Conservation (phyloP, 2,888 invertebrate genomes). For the Sinotaia quadrata region DNA sequence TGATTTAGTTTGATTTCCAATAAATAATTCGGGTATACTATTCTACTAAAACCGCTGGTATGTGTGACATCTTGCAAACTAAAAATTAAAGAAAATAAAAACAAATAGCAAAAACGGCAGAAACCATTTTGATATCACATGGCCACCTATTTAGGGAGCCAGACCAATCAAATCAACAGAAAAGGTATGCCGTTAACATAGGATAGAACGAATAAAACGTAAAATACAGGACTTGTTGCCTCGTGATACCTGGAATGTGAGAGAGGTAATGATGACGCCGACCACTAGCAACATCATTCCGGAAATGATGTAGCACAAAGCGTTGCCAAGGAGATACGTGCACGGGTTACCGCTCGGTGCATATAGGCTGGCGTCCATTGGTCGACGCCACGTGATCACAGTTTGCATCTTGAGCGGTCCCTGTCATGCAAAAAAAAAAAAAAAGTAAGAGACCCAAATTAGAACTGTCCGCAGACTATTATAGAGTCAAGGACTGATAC, state of each 20-base stretch:
- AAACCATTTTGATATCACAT: too few relatives aligned
- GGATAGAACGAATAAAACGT: too few relatives aligned
- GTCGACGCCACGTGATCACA: conserved; percentile 51
- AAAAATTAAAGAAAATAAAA: too few relatives aligned
- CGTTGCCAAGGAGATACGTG: conserved; percentile 54
- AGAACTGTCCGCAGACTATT: background rate
- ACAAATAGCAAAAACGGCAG: too few relatives aligned
- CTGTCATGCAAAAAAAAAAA: conserved; percentile 11
- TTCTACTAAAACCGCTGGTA: too few relatives aligned
- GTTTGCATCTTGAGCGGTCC: conserved; percentile 47
- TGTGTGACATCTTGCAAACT: too few relatives aligned
- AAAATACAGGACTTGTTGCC: background rate
- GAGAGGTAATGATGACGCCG: conserved; percentile 61
- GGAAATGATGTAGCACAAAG: conserved; percentile 59
- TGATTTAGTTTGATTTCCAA: too few relatives aligned
- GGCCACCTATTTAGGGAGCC: too few relatives aligned
- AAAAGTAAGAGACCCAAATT: background rate
- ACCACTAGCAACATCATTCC: conserved; percentile 57
- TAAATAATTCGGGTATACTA: too few relatives aligned
- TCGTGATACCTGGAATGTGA: conserved; percentile 50
- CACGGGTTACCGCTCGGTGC: conserved; percentile 52
- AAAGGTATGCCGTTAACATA: too few relatives aligned
- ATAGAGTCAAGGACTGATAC: background rate
- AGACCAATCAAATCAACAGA: too few relatives aligned
- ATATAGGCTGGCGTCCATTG: conserved; percentile 43